Base-by-base conservation (phyloP, 2,113 vertebrate species). In the Pelusios castaneus region DNA sequence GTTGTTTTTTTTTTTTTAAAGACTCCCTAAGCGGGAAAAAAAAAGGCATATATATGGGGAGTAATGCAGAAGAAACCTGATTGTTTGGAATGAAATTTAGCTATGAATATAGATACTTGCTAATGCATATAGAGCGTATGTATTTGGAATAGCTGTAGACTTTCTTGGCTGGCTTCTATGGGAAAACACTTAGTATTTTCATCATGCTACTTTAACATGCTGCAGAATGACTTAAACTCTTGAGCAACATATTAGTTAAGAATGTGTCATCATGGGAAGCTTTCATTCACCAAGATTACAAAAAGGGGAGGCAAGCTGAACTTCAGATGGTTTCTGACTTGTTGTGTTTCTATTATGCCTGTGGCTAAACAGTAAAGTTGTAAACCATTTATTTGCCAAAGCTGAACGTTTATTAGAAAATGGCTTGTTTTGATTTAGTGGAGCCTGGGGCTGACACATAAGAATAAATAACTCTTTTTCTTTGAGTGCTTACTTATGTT, bases 341-440 rank as follows among this genome's bases (percentile, higher is more conserved):
- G 8, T 80, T 81, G 82, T 85, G 49, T 73, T 93, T n/a, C 77
- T 80, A 9, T 80, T 60, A 29, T 79, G 67, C 80, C 86, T 78
- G 80, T 88, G 84, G 81, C 92, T 88, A 73, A 93, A 89, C 79
- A 75, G 13, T 3, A 43, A 85, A 82, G 60, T 51, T 75, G 51
- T 88, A 70, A 94, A 60, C 38, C 1, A 52, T 87, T 76, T 77
- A 27, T 89, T 45, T 94, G 87, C 90, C 93, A 94, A 87, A 96
- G 89, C 86, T 80, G 27, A 89, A 80, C 83, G 84, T 94, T 96
- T 45, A 21, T 82, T 91, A 47, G 49, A 91, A 84, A 70, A 63
- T 5, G 80, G 6, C 38, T 91, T 96, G 93, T 93, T 97, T 96
- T 97, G 73, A 81, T 84, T 94, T 88, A 89, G 89, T 85, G 78